These are phyloP conservation scores for Scaptomyza cyrtandrae DNA, from an alignment of 2,888 invertebrate species.

Conservation along the genomic window DNA sequence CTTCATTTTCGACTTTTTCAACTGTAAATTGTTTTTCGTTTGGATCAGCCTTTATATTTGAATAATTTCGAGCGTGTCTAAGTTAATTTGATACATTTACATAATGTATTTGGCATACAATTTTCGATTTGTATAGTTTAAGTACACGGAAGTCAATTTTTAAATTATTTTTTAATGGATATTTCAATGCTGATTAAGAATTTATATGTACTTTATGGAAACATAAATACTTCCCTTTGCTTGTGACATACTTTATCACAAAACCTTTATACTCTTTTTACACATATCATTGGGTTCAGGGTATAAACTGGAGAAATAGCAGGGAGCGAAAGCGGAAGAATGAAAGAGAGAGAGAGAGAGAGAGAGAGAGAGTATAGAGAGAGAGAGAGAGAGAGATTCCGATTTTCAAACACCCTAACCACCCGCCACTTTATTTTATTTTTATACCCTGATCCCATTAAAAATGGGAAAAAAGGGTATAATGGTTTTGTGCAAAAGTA, in stretches of 20 bases:
- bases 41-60: no score
- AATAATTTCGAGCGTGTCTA: no score
- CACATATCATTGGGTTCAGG: not conserved
- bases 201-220: no score
- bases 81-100: not conserved
- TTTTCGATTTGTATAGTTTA: not conserved
- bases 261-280: not conserved
- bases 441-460: no score
- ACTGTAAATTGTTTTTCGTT: no score
- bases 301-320: not conserved
- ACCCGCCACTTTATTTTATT: constrained; percentile 75
- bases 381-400: constrained; percentile 28
- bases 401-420: constrained; percentile 56
- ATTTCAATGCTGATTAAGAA: no score
- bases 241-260: not conserved
- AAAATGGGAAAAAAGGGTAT: no score
- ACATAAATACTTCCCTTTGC: not conserved
- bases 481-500: no score
- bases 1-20: no score
- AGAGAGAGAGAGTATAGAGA: not conserved
- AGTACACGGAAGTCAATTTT: not conserved
- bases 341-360: not conserved
- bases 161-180: no score
- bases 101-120: not conserved
- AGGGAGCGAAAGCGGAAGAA: not conserved